Base-by-base conservation (phyloP, 2,797 vertebrate species). In the Gastrophryne carolinensis region DNA sequence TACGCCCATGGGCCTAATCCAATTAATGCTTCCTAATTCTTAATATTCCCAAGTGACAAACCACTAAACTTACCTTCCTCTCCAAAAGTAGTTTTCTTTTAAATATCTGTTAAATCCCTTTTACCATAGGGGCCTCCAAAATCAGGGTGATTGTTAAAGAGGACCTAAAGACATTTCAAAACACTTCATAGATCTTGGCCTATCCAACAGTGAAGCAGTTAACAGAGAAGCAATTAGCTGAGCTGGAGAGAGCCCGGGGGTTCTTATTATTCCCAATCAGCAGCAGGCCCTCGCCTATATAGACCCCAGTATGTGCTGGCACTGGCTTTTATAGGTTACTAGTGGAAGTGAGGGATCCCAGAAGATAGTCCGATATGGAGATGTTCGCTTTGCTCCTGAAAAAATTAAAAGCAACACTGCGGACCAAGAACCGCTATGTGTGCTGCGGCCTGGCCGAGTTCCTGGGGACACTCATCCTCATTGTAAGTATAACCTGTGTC, bases 401-500 rank as follows among this genome's bases (percentile, higher is more conserved):
- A 19, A 49, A 27, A 21, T 0, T 57, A 2, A 64, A 50, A 9
- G 5, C 17, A 17, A 54, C 2, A n/a, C 9, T 56, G 1, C 44
- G 58, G 29, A 77, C 67, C 0, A 12, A 21, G 5, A 77, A 77
- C 15, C 7, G 2, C 0, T 77, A 71, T 24, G 29, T 69, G 15
- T 71, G 70, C 11, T 69, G 49, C 4, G 65, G 56, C 17, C 8
- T 73, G 63, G 69, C 69, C 0, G 64, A 73, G 15, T 63, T 69
- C 19, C 44, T 68, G 56, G 63, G 70, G 17, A 67, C 70, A 0
- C 19, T 57, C 13, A 62, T 74, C 35, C 30, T 73, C 34, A 63
- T 68, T 54, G 69, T 73, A 47, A 61, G 74, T 77, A 58, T 61
- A n/a, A n/a, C n/a, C n/a, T n/a, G n/a, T n/a, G n/a, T n/a, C n/a